phyloP scores from a whole-genome alignment of 2,113 vertebrate genomes.

The Raja brachyura region DNA sequence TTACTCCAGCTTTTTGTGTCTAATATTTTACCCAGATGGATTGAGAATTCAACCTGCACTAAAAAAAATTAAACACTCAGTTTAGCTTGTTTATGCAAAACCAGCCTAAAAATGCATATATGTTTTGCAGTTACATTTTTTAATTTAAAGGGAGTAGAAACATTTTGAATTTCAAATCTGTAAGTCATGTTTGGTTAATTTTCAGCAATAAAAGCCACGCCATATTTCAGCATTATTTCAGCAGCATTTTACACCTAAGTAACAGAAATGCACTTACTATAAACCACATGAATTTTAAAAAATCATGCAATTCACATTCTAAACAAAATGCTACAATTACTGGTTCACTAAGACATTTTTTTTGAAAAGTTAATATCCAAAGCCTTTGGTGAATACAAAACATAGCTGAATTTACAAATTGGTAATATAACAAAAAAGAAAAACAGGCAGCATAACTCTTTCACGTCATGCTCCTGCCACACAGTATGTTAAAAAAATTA shows the following conservation, averaged over 20 bases:
- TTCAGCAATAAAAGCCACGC: background rate
- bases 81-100: background rate
- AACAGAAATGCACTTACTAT: background rate
- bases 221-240: background rate
- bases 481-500: slow-evolving; percentile 36
- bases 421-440: slow-evolving; percentile 2
- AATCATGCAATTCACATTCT: slow-evolving; percentile 19
- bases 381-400: slow-evolving; percentile 37
- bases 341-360: background rate
- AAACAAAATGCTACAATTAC: slow-evolving; percentile 30
- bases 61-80: background rate
- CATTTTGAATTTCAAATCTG: background rate
- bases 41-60: background rate
- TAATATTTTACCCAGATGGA: background rate
- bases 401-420: slow-evolving; percentile 27
- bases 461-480: background rate
- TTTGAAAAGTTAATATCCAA: background rate
- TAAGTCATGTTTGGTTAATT: background rate
- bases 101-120: background rate
- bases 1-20: too few relatives aligned
- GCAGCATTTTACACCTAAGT: slow-evolving; percentile 15
- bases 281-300: background rate
- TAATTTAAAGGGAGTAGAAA: background rate
- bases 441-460: background rate
- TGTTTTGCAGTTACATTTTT: background rate